Percentiles rank a stretch among this genome's conserved stretches.
Conservation (phyloP, 2,888 invertebrate species). For the Catotricha subobsoleta region DNA sequence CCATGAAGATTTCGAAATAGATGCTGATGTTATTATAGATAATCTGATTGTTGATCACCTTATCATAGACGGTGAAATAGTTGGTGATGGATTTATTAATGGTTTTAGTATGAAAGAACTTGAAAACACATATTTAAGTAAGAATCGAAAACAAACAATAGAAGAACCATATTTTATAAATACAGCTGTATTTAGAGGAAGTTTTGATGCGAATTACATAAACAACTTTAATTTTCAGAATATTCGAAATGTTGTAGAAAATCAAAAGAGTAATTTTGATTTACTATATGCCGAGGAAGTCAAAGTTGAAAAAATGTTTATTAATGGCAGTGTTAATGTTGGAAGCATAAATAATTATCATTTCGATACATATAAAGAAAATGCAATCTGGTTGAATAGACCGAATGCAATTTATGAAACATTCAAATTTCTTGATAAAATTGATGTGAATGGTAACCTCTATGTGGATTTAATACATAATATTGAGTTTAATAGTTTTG, state of each 20-base stretch:
- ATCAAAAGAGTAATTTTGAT: neutral
- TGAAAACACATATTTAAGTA: neutral
- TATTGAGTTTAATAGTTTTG: constrained; percentile 23
- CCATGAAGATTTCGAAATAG: constrained; percentile 19
- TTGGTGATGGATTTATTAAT: constrained; percentile 15
- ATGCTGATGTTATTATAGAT: constrained; percentile 15
- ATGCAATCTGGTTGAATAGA: constrained; percentile 27
- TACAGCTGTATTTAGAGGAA: neutral
- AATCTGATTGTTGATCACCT: constrained; percentile 23
- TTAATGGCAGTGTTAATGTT: constrained; percentile 4
- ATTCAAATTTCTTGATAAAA: constrained; percentile 19
- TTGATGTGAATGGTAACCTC: constrained; percentile 17
- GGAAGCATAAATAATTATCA: constrained; percentile 17
- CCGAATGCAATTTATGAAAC: constrained; percentile 22
- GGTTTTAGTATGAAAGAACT: constrained; percentile 15
- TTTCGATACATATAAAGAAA: constrained; percentile 21
- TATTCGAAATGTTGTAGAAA: neutral
- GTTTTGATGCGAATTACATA: neutral
- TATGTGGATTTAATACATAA: constrained; percentile 22
- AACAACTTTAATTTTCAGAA: neutral
- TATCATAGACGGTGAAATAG: constrained; percentile 19
- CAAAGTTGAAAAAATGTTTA: neutral
- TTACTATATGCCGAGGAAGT: neutral
- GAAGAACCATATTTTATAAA: neutral
- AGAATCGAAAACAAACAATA: neutral